Evolutionary conservation across 2,113 vertebrate genomes (phyloP).

Genomic region (Panthera tigris): DNA sequence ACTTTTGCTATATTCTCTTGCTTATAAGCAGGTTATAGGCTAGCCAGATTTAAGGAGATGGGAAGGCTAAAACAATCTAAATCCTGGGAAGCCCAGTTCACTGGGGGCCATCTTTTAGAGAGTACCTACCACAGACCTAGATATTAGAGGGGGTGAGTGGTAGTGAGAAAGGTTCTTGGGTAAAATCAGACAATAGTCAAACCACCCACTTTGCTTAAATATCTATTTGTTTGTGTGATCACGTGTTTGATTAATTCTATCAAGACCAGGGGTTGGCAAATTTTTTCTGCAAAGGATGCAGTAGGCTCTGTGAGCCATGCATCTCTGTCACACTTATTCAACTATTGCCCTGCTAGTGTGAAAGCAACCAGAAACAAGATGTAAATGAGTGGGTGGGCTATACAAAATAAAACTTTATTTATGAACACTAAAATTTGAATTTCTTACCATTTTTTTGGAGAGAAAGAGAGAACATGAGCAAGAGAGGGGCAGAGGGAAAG

Average conservation of each 20-base stretch:
- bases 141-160: background rate
- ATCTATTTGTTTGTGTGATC: background rate
- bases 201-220: background rate
- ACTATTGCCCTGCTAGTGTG: background rate
- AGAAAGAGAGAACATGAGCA: too few relatives aligned
- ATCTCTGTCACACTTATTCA: background rate
- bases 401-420: conserved; percentile 1
- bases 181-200: background rate
- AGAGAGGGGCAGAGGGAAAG: too few relatives aligned
- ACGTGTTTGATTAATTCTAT: background rate
- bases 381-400: background rate
- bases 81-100: background rate
- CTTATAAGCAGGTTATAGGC: background rate
- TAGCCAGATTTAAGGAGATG: background rate
- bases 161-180: background rate
- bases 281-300: background rate
- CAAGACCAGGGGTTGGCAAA: background rate
- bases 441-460: background rate
- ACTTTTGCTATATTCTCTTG: background rate
- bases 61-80: background rate
- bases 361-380: background rate
- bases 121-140: background rate
- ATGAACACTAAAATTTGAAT: background rate
- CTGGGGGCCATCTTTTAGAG: background rate
- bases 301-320: background rate